Percentiles rank a stretch among this genome's conserved stretches.
Evolutionary conservation across 2,113 vertebrate species (phyloP).

Genomic region (Sylvia atricapilla): DNA sequence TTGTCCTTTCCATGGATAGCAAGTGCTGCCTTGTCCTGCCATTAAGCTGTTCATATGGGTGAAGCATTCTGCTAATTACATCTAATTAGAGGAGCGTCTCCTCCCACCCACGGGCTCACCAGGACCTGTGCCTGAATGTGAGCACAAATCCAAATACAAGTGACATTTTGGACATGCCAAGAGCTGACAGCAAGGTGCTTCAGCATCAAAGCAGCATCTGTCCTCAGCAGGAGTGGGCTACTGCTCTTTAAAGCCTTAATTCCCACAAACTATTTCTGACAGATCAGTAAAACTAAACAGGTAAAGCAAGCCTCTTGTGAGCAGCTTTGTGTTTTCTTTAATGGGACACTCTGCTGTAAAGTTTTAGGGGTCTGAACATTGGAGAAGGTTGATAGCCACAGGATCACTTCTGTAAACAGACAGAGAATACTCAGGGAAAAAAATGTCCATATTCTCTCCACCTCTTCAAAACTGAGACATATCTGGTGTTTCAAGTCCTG

Average conservation of each 20-base stretch:
- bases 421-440: not conserved
- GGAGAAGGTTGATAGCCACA: not conserved
- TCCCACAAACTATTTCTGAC: not conserved
- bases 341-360: not conserved
- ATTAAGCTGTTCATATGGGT: not conserved
- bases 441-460: not conserved
- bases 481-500: not conserved
- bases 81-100: not conserved
- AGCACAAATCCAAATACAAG: not conserved
- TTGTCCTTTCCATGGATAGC: not conserved
- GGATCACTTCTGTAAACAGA: not conserved
- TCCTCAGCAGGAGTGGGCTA: not conserved
- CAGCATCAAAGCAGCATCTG: accelerated
- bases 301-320: not conserved
- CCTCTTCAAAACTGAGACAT: not conserved
- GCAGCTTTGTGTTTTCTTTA: not conserved
- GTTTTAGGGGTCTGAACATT: not conserved
- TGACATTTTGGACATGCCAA: not conserved
- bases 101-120: not conserved
- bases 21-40: not conserved
- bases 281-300: not conserved
- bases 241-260: not conserved
- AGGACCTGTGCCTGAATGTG: not conserved
- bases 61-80: not conserved
- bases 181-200: not conserved